Evolutionary conservation across 2,797 vertebrate genomes (phyloP), one percentile per base, ranked within the genome.

Genomic region (Premnoplex brunnescens): DNA sequence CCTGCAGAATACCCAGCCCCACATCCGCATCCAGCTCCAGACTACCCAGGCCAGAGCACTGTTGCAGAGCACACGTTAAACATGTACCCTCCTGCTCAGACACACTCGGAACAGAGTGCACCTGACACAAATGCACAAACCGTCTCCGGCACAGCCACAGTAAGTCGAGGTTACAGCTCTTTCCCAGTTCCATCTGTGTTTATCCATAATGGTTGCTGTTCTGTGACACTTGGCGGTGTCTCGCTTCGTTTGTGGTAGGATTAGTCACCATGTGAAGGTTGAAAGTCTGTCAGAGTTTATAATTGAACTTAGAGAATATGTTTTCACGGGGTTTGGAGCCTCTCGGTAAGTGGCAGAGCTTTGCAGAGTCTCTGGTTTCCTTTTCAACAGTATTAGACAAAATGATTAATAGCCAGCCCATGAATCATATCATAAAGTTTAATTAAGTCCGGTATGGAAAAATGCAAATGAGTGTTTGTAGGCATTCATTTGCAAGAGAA

Each of bases 81-180:
- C 98, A 98, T 99, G 98, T 99, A 99, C 97, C 98, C 98, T 95
- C 97, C 99, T 72, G 98, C 98, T 73, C 99, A 99, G 98, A 98
- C 98, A 95, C 99, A 99, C 98, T 98, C 98, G 2, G 99, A 99
- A 97, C 98, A 98, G 95, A 99, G 98, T 58, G 98, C 98, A 27
- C 97, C 98, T 32, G 99, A 99, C 97, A 98, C 97, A 87, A 98
- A 98, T 96, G 98, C 98, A 97, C 99, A 99, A 98, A 98, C 98
- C 34, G 99, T 99, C 97, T 98, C 99, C 49, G 99, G 99, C 97
- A 99, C 99, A 89, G 99, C 99, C 97, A 99, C 99, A 98, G 99
- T 99, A 99, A 99, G 99, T 98, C 83, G 34, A 79, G 54, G 54
- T 59, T 95, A 84, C 55, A 27, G 63, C 59, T 82, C 15, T 77